Evolutionary conservation across 2,888 invertebrate genomes (phyloP), one percentile per base, ranked within the genome.

Genomic region (Nipponacmea schrenckii): DNA sequence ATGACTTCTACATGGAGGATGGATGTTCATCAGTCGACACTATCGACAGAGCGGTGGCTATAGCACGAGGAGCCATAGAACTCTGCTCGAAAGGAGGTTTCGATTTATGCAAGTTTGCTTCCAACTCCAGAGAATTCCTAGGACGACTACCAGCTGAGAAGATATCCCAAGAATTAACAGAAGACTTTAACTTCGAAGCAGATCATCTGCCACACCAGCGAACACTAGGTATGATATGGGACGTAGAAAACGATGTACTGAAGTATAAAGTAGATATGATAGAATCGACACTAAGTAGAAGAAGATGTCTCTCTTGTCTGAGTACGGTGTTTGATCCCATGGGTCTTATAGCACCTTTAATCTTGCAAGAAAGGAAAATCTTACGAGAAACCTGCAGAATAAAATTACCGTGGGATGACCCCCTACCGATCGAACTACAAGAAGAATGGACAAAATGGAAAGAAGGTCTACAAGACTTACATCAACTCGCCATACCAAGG

Each of bases 161-260:
- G 27, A 48, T 76, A 74, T 75, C 73, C 15, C 64, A 64, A 45
- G 48, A 48, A 17, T 7, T 48, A 17, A 73, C 20, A 0, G 2
- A 64, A 15, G 31, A 62, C 44, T 64, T 17, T 46, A 48, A 70
- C 14, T 74, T 73, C 50, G 44, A 70, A 1, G 48, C 56, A 45
- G 73, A 72, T 65, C 66, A 67, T 45, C 39, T 68, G 17, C 72
- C 73, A 7, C 15, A 64, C 8, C 71, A 75, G 20, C 69, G 76
- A 45, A 71, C 72, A 17, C 70, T 81, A 17, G 81, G 80, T n/a
- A 62, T 82, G 17, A 24, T 10, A 12, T 81, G 81, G 81, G 64
- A 72, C 56, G 62, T 76, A 24, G 67, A 72, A n/a, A n/a, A 27
- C 14, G 81, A 81, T 66, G 39, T 39, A 14, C 72, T 80, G 39